Conservation (phyloP, 2,113 vertebrate species). For the Actenoides lindsayi region DNA sequence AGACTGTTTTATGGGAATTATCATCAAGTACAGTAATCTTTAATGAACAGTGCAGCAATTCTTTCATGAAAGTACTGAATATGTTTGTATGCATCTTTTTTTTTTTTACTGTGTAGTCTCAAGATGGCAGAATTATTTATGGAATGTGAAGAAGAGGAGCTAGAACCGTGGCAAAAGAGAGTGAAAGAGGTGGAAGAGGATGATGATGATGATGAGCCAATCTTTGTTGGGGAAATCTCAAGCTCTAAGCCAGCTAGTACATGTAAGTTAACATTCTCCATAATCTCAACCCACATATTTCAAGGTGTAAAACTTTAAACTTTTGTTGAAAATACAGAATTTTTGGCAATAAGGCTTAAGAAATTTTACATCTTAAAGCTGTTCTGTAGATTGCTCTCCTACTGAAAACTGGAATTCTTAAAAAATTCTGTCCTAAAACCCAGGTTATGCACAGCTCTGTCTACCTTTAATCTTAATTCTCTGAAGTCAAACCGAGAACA, state of each 20-base stretch:
- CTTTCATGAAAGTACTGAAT: neutral
- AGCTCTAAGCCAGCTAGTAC: constrained; percentile 81
- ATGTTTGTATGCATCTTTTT: neutral
- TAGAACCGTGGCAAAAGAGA: constrained; percentile 96
- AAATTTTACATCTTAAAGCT: neutral
- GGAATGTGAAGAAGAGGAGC: constrained; percentile 99
- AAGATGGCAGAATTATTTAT: constrained; percentile 98
- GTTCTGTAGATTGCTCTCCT: neutral
- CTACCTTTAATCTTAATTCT: neutral
- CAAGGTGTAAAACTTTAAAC: neutral
- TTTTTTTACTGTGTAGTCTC: constrained; percentile 48
- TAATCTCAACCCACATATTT: neutral
- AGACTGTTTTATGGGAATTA: neutral
- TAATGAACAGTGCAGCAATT: neutral
- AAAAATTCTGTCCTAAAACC: neutral
- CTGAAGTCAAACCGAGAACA: neutral
- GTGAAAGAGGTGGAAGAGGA: constrained; percentile 87
- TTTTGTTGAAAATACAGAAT: neutral
- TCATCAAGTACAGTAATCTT: neutral
- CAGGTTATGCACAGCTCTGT: neutral
- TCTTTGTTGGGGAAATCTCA: constrained; percentile 94
- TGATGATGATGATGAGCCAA: constrained; percentile 88
- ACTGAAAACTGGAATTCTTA: neutral
- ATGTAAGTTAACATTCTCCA: constrained; percentile 67
- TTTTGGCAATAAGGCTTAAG: neutral